These are phyloP conservation scores for Drosophila orena DNA, from an alignment of 1,140 invertebrate species.

Conservation along the genomic window DNA sequence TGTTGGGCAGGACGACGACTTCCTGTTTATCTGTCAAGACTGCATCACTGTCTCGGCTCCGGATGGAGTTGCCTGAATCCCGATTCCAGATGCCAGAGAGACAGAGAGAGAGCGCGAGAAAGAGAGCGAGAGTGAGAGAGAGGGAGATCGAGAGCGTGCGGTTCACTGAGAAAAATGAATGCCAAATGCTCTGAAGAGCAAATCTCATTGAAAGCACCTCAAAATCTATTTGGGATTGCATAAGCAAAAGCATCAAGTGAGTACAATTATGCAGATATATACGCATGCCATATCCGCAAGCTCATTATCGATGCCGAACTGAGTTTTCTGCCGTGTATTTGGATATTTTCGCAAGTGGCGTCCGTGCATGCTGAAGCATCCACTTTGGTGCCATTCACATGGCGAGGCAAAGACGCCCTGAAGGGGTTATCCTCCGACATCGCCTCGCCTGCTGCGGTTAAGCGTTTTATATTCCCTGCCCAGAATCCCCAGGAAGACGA, in stretches of 20 bases:
- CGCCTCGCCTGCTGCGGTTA: slow-evolving; percentile 54
- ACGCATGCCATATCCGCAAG: no score
- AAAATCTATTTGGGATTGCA: no score
- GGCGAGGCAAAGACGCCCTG: slow-evolving; percentile 43
- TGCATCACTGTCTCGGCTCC: slow-evolving; percentile 50
- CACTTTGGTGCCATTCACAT: slow-evolving; percentile 78
- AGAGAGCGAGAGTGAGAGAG: neutral
- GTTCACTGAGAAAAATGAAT: slow-evolving; percentile 12
- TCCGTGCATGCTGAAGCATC: slow-evolving; percentile 81
- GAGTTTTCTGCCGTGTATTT: neutral
- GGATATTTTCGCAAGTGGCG: slow-evolving; percentile 61
- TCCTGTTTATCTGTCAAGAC: slow-evolving; percentile 81
- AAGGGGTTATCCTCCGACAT: slow-evolving; percentile 15
- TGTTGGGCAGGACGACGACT: slow-evolving; percentile 74
- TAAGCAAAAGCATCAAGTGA: no score
- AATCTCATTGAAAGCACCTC: no score
- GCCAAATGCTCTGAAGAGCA: neutral
- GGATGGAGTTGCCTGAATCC: slow-evolving; percentile 38
- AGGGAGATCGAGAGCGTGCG: neutral
- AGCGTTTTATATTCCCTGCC: slow-evolving; percentile 65
- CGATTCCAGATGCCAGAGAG: slow-evolving; percentile 40
- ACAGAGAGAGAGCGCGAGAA: no score
- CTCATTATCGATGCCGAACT: no score
- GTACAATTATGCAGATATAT: no score
- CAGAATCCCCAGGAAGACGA: slow-evolving; percentile 22